Evolutionary conservation across 2,888 invertebrate species (phyloP), one percentile per base, ranked within the genome.

Genomic region (Cephus sareptanus): DNA sequence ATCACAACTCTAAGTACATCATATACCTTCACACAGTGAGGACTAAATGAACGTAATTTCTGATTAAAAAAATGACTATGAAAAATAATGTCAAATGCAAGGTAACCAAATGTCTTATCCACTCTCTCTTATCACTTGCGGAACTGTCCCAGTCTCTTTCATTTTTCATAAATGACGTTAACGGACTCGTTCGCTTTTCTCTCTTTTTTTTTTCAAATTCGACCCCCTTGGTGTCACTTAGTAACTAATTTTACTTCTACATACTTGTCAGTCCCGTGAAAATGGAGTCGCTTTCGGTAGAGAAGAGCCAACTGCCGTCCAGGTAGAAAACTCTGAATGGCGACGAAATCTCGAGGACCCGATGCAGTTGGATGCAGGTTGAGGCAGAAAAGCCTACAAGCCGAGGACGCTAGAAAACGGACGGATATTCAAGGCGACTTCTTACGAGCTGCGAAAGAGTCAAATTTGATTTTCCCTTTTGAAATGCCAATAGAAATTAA

Each of bases 1-100:
- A 87, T 83, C 83, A 86, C 87, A 85, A 81, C 31, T 13, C 23
- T 3, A 12, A 15, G 33, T 23, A 71, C 12, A 3, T 15, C 31
- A 4, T 33, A 30, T 34, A 6, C 12, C 31, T 31, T 13, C 31
- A 12, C 31, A 2, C 15, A 34, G 33, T 3, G 11, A 71, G 33
- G 15, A 31, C 33, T 31, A 9, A 15, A 71, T 30, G 71, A 33
- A 71, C 31, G 33, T 71, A 13, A 33, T 31, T 11, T 3, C 4
- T 15, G 31, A 34, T 71, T 30, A 31, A 15, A 71, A 30, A 34
- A 15, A 71, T 15, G 12, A 56, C 23, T 23, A 15, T 40, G 2
- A 56, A 56, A 9, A 9, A 23, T 23, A 56, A 56, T 56, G 15
- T 15, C 15, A 40, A 40, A 15, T 15, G 4, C 4, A 15, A 15